Percentiles rank a stretch among this genome's conserved stretches.
These are phyloP conservation scores for Mimas tiliae DNA, from an alignment of 2,888 invertebrate species.

Conservation along the genomic window DNA sequence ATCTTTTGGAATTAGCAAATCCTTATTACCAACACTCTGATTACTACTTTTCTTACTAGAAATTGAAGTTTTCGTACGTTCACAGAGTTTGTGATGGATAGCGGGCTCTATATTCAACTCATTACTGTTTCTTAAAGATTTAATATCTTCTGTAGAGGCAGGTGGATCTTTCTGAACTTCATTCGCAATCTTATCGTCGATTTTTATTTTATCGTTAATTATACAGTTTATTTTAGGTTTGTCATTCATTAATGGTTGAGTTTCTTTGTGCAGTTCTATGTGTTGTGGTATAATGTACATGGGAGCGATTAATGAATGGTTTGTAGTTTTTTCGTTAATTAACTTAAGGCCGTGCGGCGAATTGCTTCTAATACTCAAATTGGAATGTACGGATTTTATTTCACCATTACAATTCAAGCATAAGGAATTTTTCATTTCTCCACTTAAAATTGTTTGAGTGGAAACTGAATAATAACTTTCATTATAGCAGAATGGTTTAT, in stretches of 20 bases:
- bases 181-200: slow-evolving; percentile 49
- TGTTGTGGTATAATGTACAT: slow-evolving; percentile 67
- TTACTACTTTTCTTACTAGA: slow-evolving; percentile 76
- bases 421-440: slow-evolving; percentile 78
- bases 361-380: slow-evolving; percentile 69
- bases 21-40: slow-evolving; percentile 67
- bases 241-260: slow-evolving; percentile 43
- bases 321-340: slow-evolving; percentile 62
- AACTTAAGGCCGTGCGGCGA: slow-evolving; percentile 69
- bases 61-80: slow-evolving; percentile 75
- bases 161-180: slow-evolving; percentile 50
- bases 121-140: slow-evolving; percentile 56
- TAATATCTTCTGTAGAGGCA: slow-evolving; percentile 52
- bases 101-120: slow-evolving; percentile 73
- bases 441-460: slow-evolving; percentile 85
- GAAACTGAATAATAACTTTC: slow-evolving; percentile 85
- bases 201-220: slow-evolving; percentile 49
- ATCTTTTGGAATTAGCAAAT: slow-evolving; percentile 61
- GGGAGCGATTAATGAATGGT: slow-evolving; percentile 54
- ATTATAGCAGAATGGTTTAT: slow-evolving; percentile 81
- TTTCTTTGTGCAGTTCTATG: slow-evolving; percentile 45
- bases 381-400: slow-evolving; percentile 71
- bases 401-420: slow-evolving; percentile 87
- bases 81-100: slow-evolving; percentile 86
- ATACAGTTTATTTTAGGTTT: slow-evolving; percentile 49